phyloP scores from a whole-genome alignment of 2,797 vertebrate genomes.

The Steatocranus sp. region DNA sequence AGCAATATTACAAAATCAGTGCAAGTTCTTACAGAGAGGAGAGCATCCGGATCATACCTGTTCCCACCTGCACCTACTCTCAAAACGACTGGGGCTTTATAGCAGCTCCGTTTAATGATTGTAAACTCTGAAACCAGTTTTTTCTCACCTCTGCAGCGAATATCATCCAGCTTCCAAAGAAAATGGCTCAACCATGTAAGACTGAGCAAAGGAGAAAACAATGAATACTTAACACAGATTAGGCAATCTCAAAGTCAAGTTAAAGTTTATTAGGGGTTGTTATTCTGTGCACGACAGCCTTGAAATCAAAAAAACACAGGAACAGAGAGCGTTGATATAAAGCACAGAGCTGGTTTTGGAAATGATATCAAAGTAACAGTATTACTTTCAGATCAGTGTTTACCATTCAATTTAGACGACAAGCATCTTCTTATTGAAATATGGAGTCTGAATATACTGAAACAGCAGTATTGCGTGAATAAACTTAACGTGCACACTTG shows the following conservation, averaged over 20 bases:
- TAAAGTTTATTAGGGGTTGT: constrained; percentile 54
- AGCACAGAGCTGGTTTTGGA: not conserved
- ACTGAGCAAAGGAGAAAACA: constrained; percentile 28
- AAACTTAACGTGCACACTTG: not conserved
- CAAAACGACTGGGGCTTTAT: not conserved
- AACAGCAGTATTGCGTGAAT: not conserved
- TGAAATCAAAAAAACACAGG: not conserved
- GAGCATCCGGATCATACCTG: not conserved
- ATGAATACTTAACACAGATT: constrained; percentile 25
- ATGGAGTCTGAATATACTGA: not conserved
- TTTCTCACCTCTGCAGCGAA: not conserved
- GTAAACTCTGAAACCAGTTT: not conserved
- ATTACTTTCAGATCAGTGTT: not conserved
- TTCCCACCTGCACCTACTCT: not conserved
- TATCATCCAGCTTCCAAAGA: not conserved
- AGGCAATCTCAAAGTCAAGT: constrained; percentile 29
- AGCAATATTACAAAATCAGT: not conserved
- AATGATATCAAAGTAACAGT: not conserved
- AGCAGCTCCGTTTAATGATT: not conserved
- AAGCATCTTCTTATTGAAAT: not conserved
- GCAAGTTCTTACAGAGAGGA: not conserved
- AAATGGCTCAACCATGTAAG: not conserved
- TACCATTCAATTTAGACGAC: not conserved
- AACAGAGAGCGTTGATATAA: not conserved
- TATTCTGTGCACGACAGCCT: constrained; percentile 2